Base-by-base conservation (phyloP, 2,797 vertebrate genomes). In the Cebuella pygmaea region DNA sequence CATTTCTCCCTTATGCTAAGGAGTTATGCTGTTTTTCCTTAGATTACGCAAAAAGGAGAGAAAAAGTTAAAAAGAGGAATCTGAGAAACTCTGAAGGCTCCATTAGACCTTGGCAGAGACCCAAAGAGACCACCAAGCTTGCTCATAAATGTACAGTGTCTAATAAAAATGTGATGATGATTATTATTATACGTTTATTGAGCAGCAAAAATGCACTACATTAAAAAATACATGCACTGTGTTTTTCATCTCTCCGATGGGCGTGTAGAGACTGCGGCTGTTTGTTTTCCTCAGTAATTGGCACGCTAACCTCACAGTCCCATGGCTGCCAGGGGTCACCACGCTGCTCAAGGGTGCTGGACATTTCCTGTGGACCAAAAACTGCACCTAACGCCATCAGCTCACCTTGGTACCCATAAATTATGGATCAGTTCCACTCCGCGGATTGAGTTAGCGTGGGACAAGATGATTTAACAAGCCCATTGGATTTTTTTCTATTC, bases 91-190 rank as follows among this genome's bases (percentile, higher is more conserved):
- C 48, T 33, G 67, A 95, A 95, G 88, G 30, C 61, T 95, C 94
- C 96, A 95, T 96, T 97, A 97, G 94, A 95, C 70, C 17, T 97
- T 97, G 97, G 97, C 97, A 94, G 90, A 92, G 85, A 17, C 82
- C 97, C 97, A 98, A 83, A 52, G 96, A 97, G 98, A 97, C 97
- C 97, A 98, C 97, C 97, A 96, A 95, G 94, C 90, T 95, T 93
- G 94, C 94, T 96, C 97, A 95, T 96, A 97, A 98, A 95, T 93
- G 96, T 76, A 75, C 46, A 80, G 88, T 92, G 92, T 95, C 97
- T 96, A 96, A 97, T 97, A 98, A 98, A 97, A 97, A 96, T n/a
- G 93, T 94, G 95, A 93, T 94, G 50, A 94, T 96, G 48, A 96
- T 52, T 6, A 52, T 96, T 70, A 97, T 96, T 95, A 96, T 92